phyloP scores from a whole-genome alignment of 2,888 invertebrate genomes.

The Dorcus hopei region DNA sequence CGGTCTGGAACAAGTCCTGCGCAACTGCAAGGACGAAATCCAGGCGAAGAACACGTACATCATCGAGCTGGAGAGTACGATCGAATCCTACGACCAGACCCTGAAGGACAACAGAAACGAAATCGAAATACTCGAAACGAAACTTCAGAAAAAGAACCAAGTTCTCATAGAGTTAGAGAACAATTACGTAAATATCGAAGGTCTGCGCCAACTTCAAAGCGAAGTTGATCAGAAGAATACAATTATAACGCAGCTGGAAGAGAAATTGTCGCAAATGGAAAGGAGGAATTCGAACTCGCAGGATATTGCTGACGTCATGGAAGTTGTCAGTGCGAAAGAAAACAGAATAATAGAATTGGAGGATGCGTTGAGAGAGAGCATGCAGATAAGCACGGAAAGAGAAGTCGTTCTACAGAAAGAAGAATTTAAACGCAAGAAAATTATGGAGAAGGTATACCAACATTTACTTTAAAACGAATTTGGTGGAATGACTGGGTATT shows the following conservation, averaged over 20 bases:
- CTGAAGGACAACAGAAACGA: slow-evolving; percentile 54
- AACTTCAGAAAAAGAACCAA: slow-evolving; percentile 33
- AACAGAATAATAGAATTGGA: slow-evolving; percentile 76
- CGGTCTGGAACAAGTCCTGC: slow-evolving; percentile 8
- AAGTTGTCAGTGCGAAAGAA: slow-evolving; percentile 59
- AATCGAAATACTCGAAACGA: slow-evolving; percentile 31
- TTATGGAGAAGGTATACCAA: slow-evolving; percentile 61
- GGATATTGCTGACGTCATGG: slow-evolving; percentile 55
- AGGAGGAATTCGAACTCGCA: slow-evolving; percentile 27
- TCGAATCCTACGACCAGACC: slow-evolving; percentile 55
- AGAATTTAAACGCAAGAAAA: slow-evolving; percentile 61
- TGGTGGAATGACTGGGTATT: slow-evolving; percentile 22
- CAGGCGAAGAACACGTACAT: slow-evolving; percentile 31
- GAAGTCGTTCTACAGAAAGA: slow-evolving; percentile 65
- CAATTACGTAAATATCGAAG: slow-evolving; percentile 27
- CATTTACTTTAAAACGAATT: neutral
- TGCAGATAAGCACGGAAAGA: slow-evolving; percentile 66
- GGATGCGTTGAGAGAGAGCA: slow-evolving; percentile 79
- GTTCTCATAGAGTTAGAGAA: slow-evolving; percentile 29
- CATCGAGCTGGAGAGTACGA: slow-evolving; percentile 53
- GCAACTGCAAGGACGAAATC: slow-evolving; percentile 8
- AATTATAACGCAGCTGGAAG: slow-evolving; percentile 37
- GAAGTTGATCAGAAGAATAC: slow-evolving; percentile 25
- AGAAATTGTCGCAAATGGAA: slow-evolving; percentile 55
- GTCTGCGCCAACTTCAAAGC: slow-evolving; percentile 26